Percentiles rank a stretch among this genome's conserved stretches.
phyloP scores from a whole-genome alignment of 1,140 invertebrate genomes.

The Eueides isabella region DNA sequence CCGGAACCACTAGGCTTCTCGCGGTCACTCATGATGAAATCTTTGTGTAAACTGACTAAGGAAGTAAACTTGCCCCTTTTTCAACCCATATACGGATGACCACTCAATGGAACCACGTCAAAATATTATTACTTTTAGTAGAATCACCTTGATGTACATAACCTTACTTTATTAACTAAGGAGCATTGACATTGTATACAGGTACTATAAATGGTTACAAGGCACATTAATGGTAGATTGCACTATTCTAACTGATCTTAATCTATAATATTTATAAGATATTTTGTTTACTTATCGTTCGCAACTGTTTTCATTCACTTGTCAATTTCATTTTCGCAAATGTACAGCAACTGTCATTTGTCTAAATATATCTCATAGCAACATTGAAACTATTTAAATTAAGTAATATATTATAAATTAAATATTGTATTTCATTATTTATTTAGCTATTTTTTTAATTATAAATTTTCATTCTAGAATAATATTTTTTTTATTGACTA shows the following conservation, averaged over 20 bases:
- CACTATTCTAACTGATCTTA: not conserved
- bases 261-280: conserved; percentile 7
- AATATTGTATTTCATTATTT: too few relatives aligned
- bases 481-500: too few relatives aligned
- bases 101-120: conserved; percentile 57
- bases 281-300: conserved; percentile 16
- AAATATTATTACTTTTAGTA: conserved; percentile 59
- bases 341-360: conserved; percentile 19
- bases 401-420: too few relatives aligned
- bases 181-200: not conserved
- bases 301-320: conserved; percentile 60
- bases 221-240: not conserved
- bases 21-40: conserved; percentile 64
- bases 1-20: conserved; percentile 57
- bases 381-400: not conserved
- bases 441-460: too few relatives aligned
- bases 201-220: conserved; percentile 7
- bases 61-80: conserved; percentile 46
- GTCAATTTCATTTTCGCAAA: conserved; percentile 64
- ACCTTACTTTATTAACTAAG: conserved; percentile 46
- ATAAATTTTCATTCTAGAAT: too few relatives aligned
- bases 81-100: conserved; percentile 69
- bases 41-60: conserved; percentile 50
- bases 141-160: conserved; percentile 60
- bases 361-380: not conserved